A percentile compares a stretch with the other conserved stretches of the same genome.
Conservation (phyloP, 2,888 invertebrate species). For the Stenurella melanura region DNA sequence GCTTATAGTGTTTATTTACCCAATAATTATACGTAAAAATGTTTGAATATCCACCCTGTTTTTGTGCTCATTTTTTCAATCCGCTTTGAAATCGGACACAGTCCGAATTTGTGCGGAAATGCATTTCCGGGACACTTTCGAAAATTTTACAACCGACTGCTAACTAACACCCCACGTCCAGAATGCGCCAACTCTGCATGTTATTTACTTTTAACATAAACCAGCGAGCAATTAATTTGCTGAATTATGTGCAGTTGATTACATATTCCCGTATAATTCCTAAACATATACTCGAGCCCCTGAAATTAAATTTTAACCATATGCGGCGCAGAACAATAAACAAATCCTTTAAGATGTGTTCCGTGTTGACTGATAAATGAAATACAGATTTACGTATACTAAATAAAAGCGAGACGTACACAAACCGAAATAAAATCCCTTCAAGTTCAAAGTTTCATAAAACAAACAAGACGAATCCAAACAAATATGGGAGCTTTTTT, state of each 20-base stretch:
- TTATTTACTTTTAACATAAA: conserved; percentile 2
- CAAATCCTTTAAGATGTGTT: conserved; percentile 33
- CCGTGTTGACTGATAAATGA: conserved; percentile 36
- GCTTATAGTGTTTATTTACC: no score
- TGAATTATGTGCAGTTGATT: conserved; percentile 6
- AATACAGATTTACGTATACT: conserved; percentile 34
- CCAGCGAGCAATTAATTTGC: background rate
- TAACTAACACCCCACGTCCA: background rate
- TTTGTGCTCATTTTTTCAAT: no score
- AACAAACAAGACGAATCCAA: conserved; percentile 36
- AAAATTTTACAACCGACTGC: no score
- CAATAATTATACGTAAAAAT: no score
- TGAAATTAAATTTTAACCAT: conserved; percentile 29
- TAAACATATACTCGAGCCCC: conserved; percentile 8
- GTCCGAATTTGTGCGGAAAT: no score
- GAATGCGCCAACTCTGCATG: background rate
- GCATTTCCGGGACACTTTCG: no score
- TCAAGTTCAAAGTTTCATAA: conserved; percentile 40
- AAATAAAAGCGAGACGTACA: conserved; percentile 30
- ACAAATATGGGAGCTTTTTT: conserved; percentile 33
- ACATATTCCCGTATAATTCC: background rate
- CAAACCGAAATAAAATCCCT: conserved; percentile 31
- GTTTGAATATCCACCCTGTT: no score
- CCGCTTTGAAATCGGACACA: no score
- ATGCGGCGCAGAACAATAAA: conserved; percentile 23